Percentiles rank a stretch among this genome's conserved stretches.
Evolutionary conservation across 2,888 invertebrate genomes (phyloP).

Genomic region (Drosophila neotestacea): DNA sequence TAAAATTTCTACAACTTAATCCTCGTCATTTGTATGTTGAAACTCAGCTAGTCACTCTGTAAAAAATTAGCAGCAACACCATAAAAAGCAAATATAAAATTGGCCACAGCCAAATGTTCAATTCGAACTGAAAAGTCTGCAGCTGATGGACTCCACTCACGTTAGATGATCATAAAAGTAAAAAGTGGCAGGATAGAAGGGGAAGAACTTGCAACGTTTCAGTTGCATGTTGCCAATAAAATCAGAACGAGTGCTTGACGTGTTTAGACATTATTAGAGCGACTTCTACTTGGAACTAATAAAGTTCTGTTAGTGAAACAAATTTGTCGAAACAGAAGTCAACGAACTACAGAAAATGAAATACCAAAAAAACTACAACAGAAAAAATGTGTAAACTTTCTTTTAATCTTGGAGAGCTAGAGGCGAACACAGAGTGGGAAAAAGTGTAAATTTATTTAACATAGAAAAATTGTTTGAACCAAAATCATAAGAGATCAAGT

Average conservation of each 20-base stretch:
- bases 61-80: constrained; percentile 40
- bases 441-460: constrained; percentile 76
- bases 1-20: not conserved
- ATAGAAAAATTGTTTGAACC: constrained; percentile 54
- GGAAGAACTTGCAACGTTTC: constrained; percentile 21
- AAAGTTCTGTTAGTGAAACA: constrained; percentile 34
- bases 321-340: constrained; percentile 41
- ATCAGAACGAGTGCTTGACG: constrained; percentile 34
- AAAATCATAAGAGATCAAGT: constrained; percentile 44
- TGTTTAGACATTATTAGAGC: constrained; percentile 41
- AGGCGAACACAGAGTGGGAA: constrained; percentile 18
- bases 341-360: constrained; percentile 59
- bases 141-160: constrained; percentile 35
- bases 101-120: constrained; percentile 14
- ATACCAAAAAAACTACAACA: constrained; percentile 5
- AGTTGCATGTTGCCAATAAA: constrained; percentile 35
- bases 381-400: constrained; percentile 58
- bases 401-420: constrained; percentile 41
- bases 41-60: constrained; percentile 16
- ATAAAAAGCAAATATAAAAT: constrained; percentile 32
- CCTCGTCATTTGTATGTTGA: constrained; percentile 13
- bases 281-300: constrained; percentile 5
- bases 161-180: constrained; percentile 36
- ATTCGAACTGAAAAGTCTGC: not conserved
- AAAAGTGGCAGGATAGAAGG: not conserved